These are phyloP conservation scores for Syndactyla subalaris DNA, from an alignment of 2,797 vertebrate genomes.

Conservation along the genomic window DNA sequence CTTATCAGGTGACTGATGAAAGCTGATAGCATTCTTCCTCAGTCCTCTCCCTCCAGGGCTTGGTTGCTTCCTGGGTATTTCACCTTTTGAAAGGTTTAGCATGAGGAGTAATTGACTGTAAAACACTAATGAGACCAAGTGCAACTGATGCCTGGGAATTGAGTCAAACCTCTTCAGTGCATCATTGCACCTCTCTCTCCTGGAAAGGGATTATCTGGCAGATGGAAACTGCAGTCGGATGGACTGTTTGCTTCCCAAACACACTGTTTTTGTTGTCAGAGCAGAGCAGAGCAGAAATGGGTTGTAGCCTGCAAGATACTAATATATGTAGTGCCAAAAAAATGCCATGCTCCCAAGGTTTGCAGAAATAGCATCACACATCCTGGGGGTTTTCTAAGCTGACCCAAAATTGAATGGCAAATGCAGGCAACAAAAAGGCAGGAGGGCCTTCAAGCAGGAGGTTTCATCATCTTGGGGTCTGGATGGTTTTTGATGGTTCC, in stretches of 20 bases:
- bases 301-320: background rate
- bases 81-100: background rate
- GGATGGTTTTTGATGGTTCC: background rate
- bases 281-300: background rate
- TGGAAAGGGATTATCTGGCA: background rate
- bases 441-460: background rate
- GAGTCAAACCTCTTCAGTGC: slow-evolving; percentile 6
- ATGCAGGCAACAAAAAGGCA: background rate
- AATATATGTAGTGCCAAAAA: background rate
- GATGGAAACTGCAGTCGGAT: background rate
- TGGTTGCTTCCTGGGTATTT: background rate
- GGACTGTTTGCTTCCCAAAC: background rate
- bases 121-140: background rate
- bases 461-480: background rate
- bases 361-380: background rate
- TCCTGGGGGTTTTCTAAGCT: background rate
- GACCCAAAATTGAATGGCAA: background rate
- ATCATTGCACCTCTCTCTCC: background rate
- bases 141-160: background rate
- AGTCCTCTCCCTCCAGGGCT: background rate
- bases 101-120: slow-evolving; percentile 13
- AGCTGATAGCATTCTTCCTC: background rate
- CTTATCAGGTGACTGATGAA: background rate
- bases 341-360: background rate
- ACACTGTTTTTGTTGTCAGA: background rate